Evolutionary conservation across 2,888 invertebrate species (phyloP).

Genomic region (Parasteatoda lunata): DNA sequence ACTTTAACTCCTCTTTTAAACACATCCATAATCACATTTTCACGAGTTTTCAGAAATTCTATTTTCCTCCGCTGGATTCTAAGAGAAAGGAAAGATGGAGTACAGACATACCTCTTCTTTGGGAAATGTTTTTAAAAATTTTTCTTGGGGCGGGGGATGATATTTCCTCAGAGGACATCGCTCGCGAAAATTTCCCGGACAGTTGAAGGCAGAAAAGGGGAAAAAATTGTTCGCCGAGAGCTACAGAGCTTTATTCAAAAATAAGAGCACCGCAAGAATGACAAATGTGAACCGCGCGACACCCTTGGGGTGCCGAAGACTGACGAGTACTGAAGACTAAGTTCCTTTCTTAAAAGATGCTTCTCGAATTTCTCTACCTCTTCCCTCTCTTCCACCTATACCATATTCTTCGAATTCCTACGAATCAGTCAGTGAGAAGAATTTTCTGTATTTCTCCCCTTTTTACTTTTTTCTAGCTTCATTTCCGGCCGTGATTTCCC

Average conservation of each 20-base stretch:
- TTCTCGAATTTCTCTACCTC: constrained; percentile 9
- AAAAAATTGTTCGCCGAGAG: not conserved
- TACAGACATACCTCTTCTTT: too few relatives aligned
- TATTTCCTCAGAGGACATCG: not conserved
- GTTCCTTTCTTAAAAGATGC: constrained; percentile 22
- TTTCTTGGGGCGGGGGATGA: not conserved
- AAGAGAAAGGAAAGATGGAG: too few relatives aligned
- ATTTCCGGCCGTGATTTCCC: constrained; percentile 48
- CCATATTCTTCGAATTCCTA: constrained; percentile 12
- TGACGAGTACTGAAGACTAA: constrained; percentile 14
- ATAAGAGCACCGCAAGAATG: constrained; percentile 21
- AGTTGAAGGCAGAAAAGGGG: not conserved
- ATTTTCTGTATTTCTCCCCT: constrained; percentile 11
- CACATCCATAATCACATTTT: too few relatives aligned
- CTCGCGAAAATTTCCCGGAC: not conserved
- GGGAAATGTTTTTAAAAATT: not conserved
- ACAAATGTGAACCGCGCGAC: constrained; percentile 25
- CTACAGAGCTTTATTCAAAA: constrained; percentile 21
- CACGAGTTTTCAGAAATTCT: too few relatives aligned
- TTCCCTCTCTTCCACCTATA: not conserved
- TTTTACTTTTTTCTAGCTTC: constrained; percentile 31
- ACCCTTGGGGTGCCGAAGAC: constrained; percentile 11
- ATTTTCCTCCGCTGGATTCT: too few relatives aligned
- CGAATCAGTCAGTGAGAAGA: constrained; percentile 46
- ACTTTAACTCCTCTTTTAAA: too few relatives aligned